These are phyloP conservation scores for Hippopotamus amphibius DNA, from an alignment of 2,113 vertebrate species.

Conservation along the genomic window DNA sequence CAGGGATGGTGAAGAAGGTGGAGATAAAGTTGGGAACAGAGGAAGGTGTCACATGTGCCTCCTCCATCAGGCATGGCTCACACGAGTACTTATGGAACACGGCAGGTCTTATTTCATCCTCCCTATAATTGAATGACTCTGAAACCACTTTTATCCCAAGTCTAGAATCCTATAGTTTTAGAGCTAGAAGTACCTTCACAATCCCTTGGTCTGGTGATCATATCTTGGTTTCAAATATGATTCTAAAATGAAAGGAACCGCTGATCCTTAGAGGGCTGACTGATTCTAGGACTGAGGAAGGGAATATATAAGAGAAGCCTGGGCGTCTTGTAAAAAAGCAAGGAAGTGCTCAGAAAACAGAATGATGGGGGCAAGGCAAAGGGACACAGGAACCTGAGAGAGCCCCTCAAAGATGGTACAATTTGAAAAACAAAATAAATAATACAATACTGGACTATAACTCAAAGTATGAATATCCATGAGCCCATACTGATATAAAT, in stretches of 20 bases:
- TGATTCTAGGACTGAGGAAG: background rate
- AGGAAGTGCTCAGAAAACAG: background rate
- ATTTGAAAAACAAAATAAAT: background rate
- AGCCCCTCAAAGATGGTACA: background rate
- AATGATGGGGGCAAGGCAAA: background rate
- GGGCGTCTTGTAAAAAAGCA: background rate
- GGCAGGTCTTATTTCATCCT: background rate
- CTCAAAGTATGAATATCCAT: background rate
- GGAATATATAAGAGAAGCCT: background rate
- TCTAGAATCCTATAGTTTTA: background rate
- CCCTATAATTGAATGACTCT: background rate
- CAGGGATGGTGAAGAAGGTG: rapidly evolving
- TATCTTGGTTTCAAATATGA: background rate
- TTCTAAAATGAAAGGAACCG: background rate
- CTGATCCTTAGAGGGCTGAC: background rate
- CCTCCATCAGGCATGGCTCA: background rate
- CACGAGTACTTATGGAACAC: background rate
- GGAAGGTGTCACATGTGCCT: background rate
- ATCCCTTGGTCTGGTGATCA: background rate
- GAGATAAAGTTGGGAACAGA: background rate
- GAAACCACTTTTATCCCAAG: background rate
- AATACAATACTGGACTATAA: background rate
- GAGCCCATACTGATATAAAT: background rate
- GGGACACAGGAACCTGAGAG: background rate
- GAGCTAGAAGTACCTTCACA: background rate